phyloP scores from a whole-genome alignment of 1,140 invertebrate species.

The Brachionus rubens region DNA sequence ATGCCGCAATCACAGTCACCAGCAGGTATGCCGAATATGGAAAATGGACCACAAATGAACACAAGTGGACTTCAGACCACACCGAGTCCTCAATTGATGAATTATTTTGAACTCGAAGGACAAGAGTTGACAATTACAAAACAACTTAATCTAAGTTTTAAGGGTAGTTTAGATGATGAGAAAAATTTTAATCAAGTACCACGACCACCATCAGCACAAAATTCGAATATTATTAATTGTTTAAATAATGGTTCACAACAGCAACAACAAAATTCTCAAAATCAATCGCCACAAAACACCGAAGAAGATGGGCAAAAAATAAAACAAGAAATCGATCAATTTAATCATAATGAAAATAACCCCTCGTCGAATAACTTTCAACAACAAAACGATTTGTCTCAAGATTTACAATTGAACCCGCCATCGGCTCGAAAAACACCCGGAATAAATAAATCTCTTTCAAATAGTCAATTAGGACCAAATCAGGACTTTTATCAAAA shows the following conservation, averaged over 20 bases:
- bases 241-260: not conserved
- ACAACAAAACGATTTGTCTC: not conserved
- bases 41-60: too few species aligned
- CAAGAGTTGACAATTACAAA: constrained; percentile 45
- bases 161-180: not conserved
- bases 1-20: not conserved
- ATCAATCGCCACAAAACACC: not conserved
- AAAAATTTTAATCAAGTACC: not conserved
- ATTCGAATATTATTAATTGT: constrained; percentile 12
- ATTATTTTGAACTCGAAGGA: constrained; percentile 41
- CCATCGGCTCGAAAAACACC: constrained; percentile 16
- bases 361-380: not conserved
- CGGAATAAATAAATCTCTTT: constrained; percentile 10
- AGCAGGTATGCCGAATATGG: too few species aligned
- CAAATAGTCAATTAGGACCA: not conserved
- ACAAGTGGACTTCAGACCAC: constrained; percentile 30
- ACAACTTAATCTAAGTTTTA: constrained; percentile 40
- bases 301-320: not conserved
- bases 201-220: constrained; percentile 3
- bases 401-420: not conserved
- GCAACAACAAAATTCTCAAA: not conserved
- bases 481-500: not conserved
- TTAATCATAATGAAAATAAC: not conserved
- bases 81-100: constrained; percentile 45
- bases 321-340: not conserved